Percentiles rank a stretch among this genome's conserved stretches.
Evolutionary conservation across 2,888 invertebrate genomes (phyloP).

Genomic region (Sarcophaga rosellei): DNA sequence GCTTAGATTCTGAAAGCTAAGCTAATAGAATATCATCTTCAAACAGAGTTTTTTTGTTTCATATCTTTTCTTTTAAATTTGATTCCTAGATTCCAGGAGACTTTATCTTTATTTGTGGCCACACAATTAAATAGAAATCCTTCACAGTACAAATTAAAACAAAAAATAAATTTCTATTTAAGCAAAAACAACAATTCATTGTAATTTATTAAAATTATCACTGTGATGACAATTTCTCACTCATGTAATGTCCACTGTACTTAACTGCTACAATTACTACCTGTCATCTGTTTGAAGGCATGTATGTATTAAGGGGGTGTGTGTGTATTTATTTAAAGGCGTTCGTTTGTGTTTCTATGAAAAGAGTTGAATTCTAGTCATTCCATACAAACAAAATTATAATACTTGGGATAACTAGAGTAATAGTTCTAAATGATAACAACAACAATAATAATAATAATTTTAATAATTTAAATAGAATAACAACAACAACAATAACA

Average conservation of each 20-base stretch:
- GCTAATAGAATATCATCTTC: too few species aligned
- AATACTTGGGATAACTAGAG: background rate
- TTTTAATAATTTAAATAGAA: background rate
- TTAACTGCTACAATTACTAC: too few species aligned
- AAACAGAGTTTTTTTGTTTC: too few species aligned
- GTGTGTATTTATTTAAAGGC: too few species aligned
- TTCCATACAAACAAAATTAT: background rate
- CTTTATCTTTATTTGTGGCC: too few species aligned
- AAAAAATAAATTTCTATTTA: background rate
- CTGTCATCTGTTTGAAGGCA: too few species aligned
- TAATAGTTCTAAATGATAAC: background rate
- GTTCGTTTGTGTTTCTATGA: background rate
- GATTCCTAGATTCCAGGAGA: too few species aligned
- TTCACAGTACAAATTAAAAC: conserved; percentile 1
- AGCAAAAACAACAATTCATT: background rate
- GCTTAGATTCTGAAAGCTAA: too few species aligned
- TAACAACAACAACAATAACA: conserved; percentile 7
- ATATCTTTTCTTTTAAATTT: too few species aligned
- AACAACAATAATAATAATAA: background rate
- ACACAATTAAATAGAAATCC: too few species aligned
- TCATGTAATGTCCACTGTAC: background rate
- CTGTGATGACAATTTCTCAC: background rate
- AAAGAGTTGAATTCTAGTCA: background rate
- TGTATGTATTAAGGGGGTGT: background rate
- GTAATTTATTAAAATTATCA: background rate